Conservation (phyloP, 2,888 invertebrate species). For the Salticus scenicus region DNA sequence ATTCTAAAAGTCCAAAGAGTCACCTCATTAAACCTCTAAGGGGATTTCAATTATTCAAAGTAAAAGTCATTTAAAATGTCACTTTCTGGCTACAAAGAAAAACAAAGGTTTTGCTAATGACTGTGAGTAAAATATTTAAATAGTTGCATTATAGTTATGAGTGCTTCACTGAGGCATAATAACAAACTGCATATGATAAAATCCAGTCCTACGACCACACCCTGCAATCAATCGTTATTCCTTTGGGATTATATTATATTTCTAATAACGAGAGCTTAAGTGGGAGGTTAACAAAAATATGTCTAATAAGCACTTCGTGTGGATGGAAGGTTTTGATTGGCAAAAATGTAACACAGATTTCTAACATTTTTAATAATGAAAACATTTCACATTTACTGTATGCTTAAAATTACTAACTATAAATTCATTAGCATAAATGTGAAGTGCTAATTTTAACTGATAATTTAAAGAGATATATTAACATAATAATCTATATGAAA, state of each 20-base stretch:
- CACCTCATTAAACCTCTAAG: too few species aligned
- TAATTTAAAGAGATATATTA: too few species aligned
- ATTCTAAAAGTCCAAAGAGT: too few species aligned
- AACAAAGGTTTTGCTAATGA: neutral
- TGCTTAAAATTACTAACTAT: too few species aligned
- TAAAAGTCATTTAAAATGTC: neutral
- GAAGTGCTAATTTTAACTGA: too few species aligned
- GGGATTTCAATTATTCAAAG: neutral
- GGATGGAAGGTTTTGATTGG: too few species aligned
- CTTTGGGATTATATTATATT: neutral
- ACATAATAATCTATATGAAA: too few species aligned
- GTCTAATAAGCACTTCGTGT: neutral
- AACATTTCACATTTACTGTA: too few species aligned
- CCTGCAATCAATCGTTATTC: neutral
- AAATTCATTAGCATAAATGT: too few species aligned
- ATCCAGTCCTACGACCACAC: neutral
- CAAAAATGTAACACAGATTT: too few species aligned
- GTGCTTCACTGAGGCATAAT: neutral
- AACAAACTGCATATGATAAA: neutral
- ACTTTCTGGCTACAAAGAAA: neutral
- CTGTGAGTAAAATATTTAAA: neutral
- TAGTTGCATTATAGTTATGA: neutral
- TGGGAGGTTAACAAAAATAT: constrained; percentile 1
- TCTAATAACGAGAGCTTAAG: neutral
- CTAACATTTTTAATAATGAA: too few species aligned